A percentile compares a stretch with the other conserved stretches of the same genome.
phyloP scores from a whole-genome alignment of 2,797 vertebrate species.

The Semotilus atromaculatus region DNA sequence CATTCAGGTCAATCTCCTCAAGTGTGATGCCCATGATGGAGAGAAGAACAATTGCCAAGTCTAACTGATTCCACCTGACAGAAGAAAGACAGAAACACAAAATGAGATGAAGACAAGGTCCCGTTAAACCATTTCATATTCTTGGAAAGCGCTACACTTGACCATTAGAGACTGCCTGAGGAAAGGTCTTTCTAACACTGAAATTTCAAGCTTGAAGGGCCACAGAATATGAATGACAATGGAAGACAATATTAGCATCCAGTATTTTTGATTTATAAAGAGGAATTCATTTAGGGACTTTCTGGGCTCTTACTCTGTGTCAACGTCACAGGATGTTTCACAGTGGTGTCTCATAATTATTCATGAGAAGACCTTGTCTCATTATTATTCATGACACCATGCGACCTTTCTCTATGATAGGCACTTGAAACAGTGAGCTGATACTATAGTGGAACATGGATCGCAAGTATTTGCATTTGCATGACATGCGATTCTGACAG shows the following conservation, averaged over 20 bases:
- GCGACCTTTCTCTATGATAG: constrained; percentile 1
- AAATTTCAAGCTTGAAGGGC: neutral
- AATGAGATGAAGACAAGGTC: constrained; percentile 65
- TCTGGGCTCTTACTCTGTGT: neutral
- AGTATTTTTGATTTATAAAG: neutral
- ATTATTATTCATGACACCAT: constrained; percentile 26
- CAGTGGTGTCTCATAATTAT: constrained; percentile 20
- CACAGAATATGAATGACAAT: neutral
- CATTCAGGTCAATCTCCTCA: constrained; percentile 95
- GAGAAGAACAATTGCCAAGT: constrained; percentile 91
- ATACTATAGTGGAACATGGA: constrained; percentile 8
- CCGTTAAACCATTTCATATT: constrained; percentile 38
- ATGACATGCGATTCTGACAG: neutral
- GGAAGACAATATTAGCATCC: neutral
- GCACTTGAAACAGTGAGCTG: constrained; percentile 17
- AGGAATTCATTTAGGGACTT: neutral
- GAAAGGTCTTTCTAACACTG: neutral
- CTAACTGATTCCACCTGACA: constrained; percentile 95
- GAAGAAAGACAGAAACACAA: constrained; percentile 52
- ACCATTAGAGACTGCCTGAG: neutral
- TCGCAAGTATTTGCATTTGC: neutral
- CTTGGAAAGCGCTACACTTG: neutral
- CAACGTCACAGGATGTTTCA: neutral
- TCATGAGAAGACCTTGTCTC: neutral
- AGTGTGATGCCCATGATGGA: constrained; percentile 95